Evolutionary conservation across 2,797 vertebrate species (phyloP), one percentile per base, ranked within the genome.

Genomic region (Periophthalmus magnuspinnatus): DNA sequence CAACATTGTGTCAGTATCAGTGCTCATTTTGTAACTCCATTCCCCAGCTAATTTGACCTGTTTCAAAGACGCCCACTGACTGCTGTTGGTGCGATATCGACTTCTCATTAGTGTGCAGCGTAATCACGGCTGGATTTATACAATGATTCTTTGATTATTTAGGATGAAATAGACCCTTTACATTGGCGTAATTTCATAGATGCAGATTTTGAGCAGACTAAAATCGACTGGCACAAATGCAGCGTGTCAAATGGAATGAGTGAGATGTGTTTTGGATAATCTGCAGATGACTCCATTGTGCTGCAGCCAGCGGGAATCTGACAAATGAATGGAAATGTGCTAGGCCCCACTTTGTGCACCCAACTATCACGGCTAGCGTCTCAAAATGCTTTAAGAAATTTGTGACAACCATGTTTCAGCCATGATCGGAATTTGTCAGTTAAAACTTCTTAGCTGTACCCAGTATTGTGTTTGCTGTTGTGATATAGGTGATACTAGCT

Each of bases 191-290:
- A 62, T 77, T 33, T 65, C n/a, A 52, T 4, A 34, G 65, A 34
- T 56, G 33, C 38, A 48, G 32, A n/a, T 61, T 62, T 60, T 60
- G 56, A 67, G 13, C 7, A 19, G 34, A 58, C 9, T 64, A 50
- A 52, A 72, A 70, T 45, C 64, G 17, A 50, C 32, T 5, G 5
- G 34, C 77, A 34, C 14, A 61, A 70, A 75, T 75, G 54, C 67
- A 55, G 56, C 21, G 24, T 71, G 59, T 73, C 47, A 71, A 74
- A 80, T 73, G 21, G 50, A 80, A 64, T 61, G 62, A 79, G 54
- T 24, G 52, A 63, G 67, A 68, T 32, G n/a, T 69, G 34, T 58
- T 71, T 80, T 68, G 57, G 33, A 67, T 77, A 41, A 74, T 81
- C 28, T 58, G 34, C n/a, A 48, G 9, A 65, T 75, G 11, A 65